Conservation (phyloP, 2,113 vertebrate genomes). For the Tonatia bakeri region DNA sequence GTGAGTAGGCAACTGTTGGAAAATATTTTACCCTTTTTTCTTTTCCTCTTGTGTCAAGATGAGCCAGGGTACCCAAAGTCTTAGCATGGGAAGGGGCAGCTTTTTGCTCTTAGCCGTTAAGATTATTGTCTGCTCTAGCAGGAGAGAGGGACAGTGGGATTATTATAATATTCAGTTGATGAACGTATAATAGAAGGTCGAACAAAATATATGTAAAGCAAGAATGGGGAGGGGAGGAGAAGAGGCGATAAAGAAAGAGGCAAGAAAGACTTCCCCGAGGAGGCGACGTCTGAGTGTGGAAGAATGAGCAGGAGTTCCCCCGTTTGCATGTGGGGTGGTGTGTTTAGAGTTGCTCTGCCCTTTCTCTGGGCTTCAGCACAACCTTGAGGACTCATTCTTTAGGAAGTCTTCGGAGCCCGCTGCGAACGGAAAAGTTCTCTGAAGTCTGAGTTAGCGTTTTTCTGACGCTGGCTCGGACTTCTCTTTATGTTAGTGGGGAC, state of each 20-base stretch:
- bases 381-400: background rate
- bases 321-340: background rate
- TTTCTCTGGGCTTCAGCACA: background rate
- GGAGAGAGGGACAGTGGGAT: background rate
- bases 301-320: background rate
- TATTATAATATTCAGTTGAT: background rate
- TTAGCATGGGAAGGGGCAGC: background rate
- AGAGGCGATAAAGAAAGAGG: background rate
- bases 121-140: background rate
- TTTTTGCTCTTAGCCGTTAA: background rate
- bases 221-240: background rate
- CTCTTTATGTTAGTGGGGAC: background rate
- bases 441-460: background rate
- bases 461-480: background rate
- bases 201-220: background rate
- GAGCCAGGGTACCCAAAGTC: background rate
- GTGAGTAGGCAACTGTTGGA: background rate
- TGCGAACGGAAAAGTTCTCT: background rate
- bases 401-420: background rate
- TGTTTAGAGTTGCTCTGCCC: background rate
- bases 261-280: background rate
- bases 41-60: background rate
- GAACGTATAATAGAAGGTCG: background rate
- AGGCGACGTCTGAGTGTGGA: background rate
- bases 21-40: background rate